A percentile compares a stretch with the other conserved stretches of the same genome.
Conservation (phyloP, 2,888 invertebrate species). For the Oxyteleia sp. region DNA sequence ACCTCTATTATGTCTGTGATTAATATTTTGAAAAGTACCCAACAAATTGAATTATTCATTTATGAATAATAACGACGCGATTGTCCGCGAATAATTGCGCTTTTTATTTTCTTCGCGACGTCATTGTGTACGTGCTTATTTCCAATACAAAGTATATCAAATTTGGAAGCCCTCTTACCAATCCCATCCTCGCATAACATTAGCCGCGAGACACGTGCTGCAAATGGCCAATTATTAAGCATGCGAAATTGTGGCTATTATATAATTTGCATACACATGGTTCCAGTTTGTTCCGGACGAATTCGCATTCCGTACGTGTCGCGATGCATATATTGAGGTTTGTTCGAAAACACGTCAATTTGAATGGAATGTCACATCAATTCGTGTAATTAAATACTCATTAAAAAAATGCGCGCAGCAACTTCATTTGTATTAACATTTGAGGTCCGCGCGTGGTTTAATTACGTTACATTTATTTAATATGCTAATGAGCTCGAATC, state of each 20-base stretch:
- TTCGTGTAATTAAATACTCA: conserved; percentile 29
- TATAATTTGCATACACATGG: conserved; percentile 76
- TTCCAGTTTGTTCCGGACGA: conserved; percentile 69
- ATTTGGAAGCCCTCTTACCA: conserved; percentile 62
- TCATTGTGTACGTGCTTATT: conserved; percentile 46
- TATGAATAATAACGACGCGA: not conserved
- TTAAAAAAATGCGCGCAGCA: conserved; percentile 37
- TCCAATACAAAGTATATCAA: conserved; percentile 68
- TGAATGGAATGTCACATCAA: conserved; percentile 50
- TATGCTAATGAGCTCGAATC: conserved; percentile 11
- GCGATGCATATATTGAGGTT: conserved; percentile 63
- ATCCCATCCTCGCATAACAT: conserved; percentile 65
- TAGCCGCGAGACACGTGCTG: conserved; percentile 78
- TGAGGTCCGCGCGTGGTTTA: not conserved
- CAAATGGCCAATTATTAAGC: conserved; percentile 81
- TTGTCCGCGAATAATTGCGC: no score
- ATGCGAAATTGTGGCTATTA: conserved; percentile 79
- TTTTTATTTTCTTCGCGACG: conserved; percentile 34
- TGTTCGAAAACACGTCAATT: conserved; percentile 65
- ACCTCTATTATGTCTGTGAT: no score
- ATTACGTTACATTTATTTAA: conserved; percentile 16
- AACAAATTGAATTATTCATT: not conserved
- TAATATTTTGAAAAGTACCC: not conserved
- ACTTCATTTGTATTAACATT: conserved; percentile 35
- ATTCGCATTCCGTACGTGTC: conserved; percentile 72